phyloP scores from a whole-genome alignment of 2,888 invertebrate genomes.

The Brachyptera risi region DNA sequence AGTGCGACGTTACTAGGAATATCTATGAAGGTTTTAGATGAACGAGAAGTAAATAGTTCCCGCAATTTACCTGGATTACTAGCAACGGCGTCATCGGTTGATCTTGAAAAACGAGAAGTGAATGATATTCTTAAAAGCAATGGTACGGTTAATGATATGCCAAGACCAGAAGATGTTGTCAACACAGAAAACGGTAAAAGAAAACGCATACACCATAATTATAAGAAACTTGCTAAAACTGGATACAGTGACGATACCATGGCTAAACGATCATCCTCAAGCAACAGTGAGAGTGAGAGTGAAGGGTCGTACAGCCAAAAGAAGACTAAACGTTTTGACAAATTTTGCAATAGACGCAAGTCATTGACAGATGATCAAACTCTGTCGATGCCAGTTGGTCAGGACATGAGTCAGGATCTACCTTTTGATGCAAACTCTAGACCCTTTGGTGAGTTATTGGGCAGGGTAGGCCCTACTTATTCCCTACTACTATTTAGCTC shows the following conservation, averaged over 20 bases:
- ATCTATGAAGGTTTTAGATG: conserved; percentile 32
- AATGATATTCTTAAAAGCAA: conserved; percentile 9
- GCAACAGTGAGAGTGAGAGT: conserved; percentile 28
- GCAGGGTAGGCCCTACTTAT: no score
- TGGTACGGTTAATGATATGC: conserved; percentile 21
- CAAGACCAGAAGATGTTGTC: conserved; percentile 22
- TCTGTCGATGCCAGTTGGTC: no score
- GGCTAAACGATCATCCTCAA: conserved; percentile 30
- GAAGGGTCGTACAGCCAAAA: not conserved
- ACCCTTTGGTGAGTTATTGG: no score
- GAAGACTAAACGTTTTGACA: not conserved
- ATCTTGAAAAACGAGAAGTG: conserved; percentile 24
- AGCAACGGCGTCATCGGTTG: conserved; percentile 34
- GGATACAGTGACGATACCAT: conserved; percentile 40
- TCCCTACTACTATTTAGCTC: no score
- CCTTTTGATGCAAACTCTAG: no score
- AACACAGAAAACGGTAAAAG: conserved; percentile 46
- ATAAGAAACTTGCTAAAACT: conserved; percentile 49
- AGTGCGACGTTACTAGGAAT: conserved; percentile 26
- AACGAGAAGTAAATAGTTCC: conserved; percentile 32
- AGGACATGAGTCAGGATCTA: no score
- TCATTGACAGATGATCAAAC: no score
- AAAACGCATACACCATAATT: conserved; percentile 49
- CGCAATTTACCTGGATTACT: conserved; percentile 35
- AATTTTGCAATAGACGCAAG: not conserved